These are phyloP conservation scores for Hirtodrosophila duncani DNA, from an alignment of 2,888 invertebrate species.

Conservation along the genomic window DNA sequence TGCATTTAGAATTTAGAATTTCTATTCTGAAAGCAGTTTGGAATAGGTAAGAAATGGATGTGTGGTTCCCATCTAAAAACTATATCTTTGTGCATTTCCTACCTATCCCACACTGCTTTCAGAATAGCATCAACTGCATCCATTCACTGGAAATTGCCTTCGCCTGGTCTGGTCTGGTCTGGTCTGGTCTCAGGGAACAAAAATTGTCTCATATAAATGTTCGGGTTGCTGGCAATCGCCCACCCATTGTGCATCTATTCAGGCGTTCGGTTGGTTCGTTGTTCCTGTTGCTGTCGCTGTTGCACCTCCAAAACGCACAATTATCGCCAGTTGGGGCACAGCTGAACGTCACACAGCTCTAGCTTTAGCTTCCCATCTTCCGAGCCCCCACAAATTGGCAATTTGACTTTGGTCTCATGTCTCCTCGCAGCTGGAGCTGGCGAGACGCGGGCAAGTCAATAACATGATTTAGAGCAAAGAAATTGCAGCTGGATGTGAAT, in stretches of 20 bases:
- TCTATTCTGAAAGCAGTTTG: too few relatives aligned
- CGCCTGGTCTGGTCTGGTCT: too few relatives aligned
- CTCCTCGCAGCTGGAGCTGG: slow-evolving; percentile 52
- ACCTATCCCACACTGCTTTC: too few relatives aligned
- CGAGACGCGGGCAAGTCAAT: slow-evolving; percentile 50
- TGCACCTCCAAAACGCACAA: slow-evolving; percentile 43
- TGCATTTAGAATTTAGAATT: too few relatives aligned
- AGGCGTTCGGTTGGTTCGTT: background rate
- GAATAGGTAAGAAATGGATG: too few relatives aligned
- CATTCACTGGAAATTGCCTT: too few relatives aligned
- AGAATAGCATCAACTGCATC: too few relatives aligned
- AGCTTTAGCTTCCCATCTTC: slow-evolving; percentile 21
- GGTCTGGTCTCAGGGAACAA: too few relatives aligned
- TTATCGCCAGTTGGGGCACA: slow-evolving; percentile 29
- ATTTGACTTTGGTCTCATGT: slow-evolving; percentile 52
- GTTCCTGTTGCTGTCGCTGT: slow-evolving; percentile 7
- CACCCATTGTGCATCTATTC: slow-evolving; percentile 40
- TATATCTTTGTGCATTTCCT: too few relatives aligned
- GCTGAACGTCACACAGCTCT: background rate
- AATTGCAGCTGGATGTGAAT: slow-evolving; percentile 20
- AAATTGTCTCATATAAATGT: too few relatives aligned
- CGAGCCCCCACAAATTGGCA: slow-evolving; percentile 60
- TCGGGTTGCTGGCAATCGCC: slow-evolving; percentile 19
- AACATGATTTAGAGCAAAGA: slow-evolving; percentile 64
- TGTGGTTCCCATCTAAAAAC: too few relatives aligned